Evolutionary conservation across 2,888 invertebrate species (phyloP).

Genomic region (Drosophila anceps): DNA sequence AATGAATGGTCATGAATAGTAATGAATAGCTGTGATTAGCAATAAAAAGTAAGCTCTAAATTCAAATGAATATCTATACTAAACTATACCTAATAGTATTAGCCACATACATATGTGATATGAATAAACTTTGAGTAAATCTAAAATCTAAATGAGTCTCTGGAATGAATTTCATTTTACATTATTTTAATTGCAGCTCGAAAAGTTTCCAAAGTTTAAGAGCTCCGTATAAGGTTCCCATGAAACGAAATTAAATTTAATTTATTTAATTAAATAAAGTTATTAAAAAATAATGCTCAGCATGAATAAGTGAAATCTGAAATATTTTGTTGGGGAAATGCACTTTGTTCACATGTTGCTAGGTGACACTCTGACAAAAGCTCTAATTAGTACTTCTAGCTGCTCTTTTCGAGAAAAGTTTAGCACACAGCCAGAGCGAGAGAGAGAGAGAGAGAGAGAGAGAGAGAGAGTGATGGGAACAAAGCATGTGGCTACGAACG

Average conservation of each 20-base stretch:
- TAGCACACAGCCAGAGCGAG: background rate
- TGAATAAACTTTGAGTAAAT: background rate
- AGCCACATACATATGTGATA: background rate
- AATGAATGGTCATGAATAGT: no score
- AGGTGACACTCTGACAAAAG: background rate
- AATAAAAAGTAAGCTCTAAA: background rate
- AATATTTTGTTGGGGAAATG: slow-evolving; percentile 7
- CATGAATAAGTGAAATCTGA: background rate
- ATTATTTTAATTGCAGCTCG: background rate
- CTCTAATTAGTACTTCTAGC: background rate
- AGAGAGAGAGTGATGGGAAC: background rate
- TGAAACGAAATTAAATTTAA: background rate
- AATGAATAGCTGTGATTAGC: no score
- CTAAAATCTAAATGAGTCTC: background rate
- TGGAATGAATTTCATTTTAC: background rate
- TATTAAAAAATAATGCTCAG: background rate
- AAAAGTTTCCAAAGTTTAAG: background rate
- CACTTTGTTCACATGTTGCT: slow-evolving; percentile 3
- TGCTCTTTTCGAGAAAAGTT: slow-evolving; percentile 15
- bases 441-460: no score
- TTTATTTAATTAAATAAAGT: background rate
- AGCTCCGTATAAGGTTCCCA: background rate
- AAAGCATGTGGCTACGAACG: background rate
- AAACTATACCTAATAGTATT: background rate
- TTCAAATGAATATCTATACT: background rate